Evolutionary conservation across 2,797 vertebrate genomes (phyloP), one percentile per base, ranked within the genome.

Genomic region (Myiotriccus ornatus): DNA sequence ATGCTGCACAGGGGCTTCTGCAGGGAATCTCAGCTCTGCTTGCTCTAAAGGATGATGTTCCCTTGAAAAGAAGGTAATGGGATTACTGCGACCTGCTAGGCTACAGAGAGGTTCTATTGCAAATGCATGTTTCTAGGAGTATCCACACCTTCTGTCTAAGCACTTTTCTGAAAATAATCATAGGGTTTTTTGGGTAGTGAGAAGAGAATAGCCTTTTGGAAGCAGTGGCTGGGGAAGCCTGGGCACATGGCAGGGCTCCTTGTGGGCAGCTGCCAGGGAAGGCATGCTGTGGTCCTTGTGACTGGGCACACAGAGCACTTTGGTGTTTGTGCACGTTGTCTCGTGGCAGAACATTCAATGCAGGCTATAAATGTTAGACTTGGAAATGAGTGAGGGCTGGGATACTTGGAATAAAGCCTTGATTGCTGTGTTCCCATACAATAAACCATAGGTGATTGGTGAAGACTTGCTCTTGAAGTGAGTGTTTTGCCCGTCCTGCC

Each of bases 281-380:
- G 37, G 16, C 7, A 4, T 14, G 56, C 67, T 81, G 84, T 2
- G 5, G 24, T 83, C 30, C 8, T 28, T 41, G 32, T 84, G 81
- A 52, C 23, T 92, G 1, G 1, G 19, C 25, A 10, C 0, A 0
- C 28, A 43, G 23, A 75, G 65, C 3, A 2, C 75, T 52, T 28
- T 1, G 7, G 3, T 71, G 49, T 43, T 70, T 32, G 44, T 57
- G 14, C 57, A 1, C 15, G 19, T 25, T 64, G 24, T 55, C 73
- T 39, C n/a, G 22, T 83, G 76, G 60, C 56, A 86, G 37, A 79
- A 56, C 32, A 4, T 47, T 75, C 1, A 7, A 12, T 50, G 25
- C 30, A 47, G 41, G 60, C 70, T 88, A 34, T 85, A 90, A 82
- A 89, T 83, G 21, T 3, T 83, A 56, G 25, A 63, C 75, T 80